Base-by-base conservation (phyloP, 2,888 invertebrate species). In the Oscheius sp. region DNA sequence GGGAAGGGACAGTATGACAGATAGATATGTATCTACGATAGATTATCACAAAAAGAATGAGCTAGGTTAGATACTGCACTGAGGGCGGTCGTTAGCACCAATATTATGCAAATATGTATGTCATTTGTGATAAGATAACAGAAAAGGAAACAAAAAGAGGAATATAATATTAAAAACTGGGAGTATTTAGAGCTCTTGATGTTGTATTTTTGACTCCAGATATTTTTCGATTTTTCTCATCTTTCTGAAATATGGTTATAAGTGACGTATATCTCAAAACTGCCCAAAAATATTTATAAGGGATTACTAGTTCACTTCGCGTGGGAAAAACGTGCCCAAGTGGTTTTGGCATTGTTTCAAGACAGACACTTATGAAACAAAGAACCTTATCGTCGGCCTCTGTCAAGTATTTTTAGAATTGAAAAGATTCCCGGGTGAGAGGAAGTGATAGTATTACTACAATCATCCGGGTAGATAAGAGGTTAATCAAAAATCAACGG, bases 211-310 rank as follows among this genome's bases (percentile, higher is more conserved):
- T 35, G 77, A 74, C 29, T 83, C 75, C 13, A 85, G 61, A 43
- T 85, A 85, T 55, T 76, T 77, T 75, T 86, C 85, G 18, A 84
- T 70, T 69, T 86, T 85, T 61, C 78, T 75, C 23, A 84, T 75
- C 69, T 85, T 85, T 12, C 82, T 69, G 55, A 16, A 69, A 53
- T 0, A 41, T 21, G 7, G 35, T 3, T 35, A 35, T 35, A 35
- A 35, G 35, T 35, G 35, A 35, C 35, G 35, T 35, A 13, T 29
- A 7, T 35, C 21, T 41, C 2, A n/a, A 61, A 45, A 21, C 12
- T 49, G n/a, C 27, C 49, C 25, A 18, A 27, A 53, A 35, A 35
- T n/a, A 46, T 23, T 21, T 35, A 6, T 9, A 9, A 9, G 35
- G 3, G 35, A 29, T 35, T 35, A 35, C 35, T 35, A 35, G 35